Percentiles rank a stretch among this genome's conserved stretches.
phyloP scores from a whole-genome alignment of 1,140 invertebrate species.

The Plutomurus gul region DNA sequence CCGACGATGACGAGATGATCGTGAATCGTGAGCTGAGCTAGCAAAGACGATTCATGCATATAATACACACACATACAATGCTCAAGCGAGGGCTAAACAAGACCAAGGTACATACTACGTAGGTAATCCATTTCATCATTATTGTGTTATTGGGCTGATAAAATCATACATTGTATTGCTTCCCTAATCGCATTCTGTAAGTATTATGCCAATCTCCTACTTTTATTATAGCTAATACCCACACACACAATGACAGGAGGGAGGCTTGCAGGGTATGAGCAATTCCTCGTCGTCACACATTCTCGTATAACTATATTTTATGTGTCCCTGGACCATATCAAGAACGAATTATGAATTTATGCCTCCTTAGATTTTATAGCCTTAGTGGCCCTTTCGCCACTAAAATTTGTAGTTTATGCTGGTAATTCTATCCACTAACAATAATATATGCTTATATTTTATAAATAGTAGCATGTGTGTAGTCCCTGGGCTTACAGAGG shows the following conservation, averaged over 20 bases:
- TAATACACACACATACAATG: not conserved
- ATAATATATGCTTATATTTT: not conserved
- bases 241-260: too few relatives aligned
- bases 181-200: constrained; percentile 23
- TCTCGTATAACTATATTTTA: not conserved
- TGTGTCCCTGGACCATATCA: not conserved
- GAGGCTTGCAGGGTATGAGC: too few relatives aligned
- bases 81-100: not conserved
- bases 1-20: not conserved
- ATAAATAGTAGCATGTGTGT: not conserved
- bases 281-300: too few relatives aligned
- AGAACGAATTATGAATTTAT: constrained; percentile 5
- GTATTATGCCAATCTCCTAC: constrained; percentile 22
- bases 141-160: constrained; percentile 27
- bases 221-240: constrained; percentile 27
- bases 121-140: constrained; percentile 31
- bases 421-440: too few relatives aligned
- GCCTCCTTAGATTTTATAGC: not conserved
- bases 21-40: not conserved
- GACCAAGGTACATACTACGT: not conserved
- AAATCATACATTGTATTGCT: constrained; percentile 30
- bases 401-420: not conserved
- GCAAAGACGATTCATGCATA: constrained; percentile 18
- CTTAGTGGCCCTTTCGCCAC: not conserved
- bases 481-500: too few relatives aligned